Conservation (phyloP, 2,797 vertebrate species). For the Moxostoma hubbsi region DNA sequence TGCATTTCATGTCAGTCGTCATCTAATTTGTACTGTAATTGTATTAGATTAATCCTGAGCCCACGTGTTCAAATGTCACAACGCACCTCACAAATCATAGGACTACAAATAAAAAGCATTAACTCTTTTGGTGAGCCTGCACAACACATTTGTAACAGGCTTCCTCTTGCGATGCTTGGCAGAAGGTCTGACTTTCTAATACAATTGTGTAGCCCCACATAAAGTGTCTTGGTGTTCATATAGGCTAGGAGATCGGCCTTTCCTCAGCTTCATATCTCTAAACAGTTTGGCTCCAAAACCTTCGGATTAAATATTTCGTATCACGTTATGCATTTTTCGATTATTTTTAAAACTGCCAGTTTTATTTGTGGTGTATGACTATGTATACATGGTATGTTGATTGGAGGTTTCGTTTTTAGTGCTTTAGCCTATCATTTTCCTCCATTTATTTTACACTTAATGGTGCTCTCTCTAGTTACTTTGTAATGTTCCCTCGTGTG, state of each 20-base stretch:
- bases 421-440: background rate
- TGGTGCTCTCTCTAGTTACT: background rate
- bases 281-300: background rate
- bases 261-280: background rate
- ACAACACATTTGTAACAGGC: too few species aligned
- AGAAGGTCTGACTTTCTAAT: too few species aligned
- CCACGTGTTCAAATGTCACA: background rate
- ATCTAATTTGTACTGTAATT: background rate
- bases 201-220: too few species aligned
- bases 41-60: background rate
- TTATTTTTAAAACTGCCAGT: background rate
- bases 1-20: background rate
- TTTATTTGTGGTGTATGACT: background rate
- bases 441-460: background rate
- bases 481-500: background rate
- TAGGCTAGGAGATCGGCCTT: background rate
- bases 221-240: too few species aligned
- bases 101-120: background rate
- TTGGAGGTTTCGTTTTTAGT: background rate
- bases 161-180: too few species aligned
- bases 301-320: background rate
- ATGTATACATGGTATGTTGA: background rate
- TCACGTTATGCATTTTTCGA: background rate
- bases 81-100: background rate
- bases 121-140: background rate